Evolutionary conservation across 1,140 invertebrate genomes (phyloP), one percentile per base, ranked within the genome.

Genomic region (Drosophila bifasciata): DNA sequence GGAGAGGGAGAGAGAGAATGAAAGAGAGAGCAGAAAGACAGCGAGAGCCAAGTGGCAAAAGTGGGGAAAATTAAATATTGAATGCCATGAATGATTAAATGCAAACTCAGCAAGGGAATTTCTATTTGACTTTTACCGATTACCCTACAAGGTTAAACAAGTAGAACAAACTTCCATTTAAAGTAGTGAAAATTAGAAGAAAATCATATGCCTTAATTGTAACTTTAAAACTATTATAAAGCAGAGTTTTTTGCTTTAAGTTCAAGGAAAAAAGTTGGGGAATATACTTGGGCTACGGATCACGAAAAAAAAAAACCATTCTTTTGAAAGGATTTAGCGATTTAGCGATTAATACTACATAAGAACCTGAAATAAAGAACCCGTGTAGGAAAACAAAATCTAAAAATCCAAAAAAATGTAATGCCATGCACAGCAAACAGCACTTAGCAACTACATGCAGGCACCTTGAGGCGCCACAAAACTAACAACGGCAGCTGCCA

Each of bases 391-490:
- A 25, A 25, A 25, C 6, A 25, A 50, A 48, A 16, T 58, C 19
- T 46, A 11, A 19, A 21, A 21, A 19, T 50, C 16, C 11, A 36
- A 36, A 36, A 11, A 13, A 11, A 11, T 13, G 32, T 36, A 13
- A 5, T 36, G 11, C 3, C 28, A 52, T 11, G 16, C 8, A 23
- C 36, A 71, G 17, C 43, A 43, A 39, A 15, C 25, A 58, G 49
- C 43, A 75, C 60, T 58, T 64, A 74, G 66, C 41, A 58, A 43
- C 51, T 56, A 53, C 59, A 13, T 36, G 32, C 32, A 36, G 11
- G 32, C 32, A 62, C 23, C 32, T 48, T 8, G 6, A 55, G 59
- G 45, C 69, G 48, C 32, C 43, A n/a, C 19, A 44, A 25, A 52
- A 60, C 58, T 48, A 68, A 17, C 50, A 56, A 49, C 25, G 48